These are phyloP conservation scores for Hydrochoerus hydrochaeris DNA, from an alignment of 2,113 vertebrate species.

Conservation along the genomic window DNA sequence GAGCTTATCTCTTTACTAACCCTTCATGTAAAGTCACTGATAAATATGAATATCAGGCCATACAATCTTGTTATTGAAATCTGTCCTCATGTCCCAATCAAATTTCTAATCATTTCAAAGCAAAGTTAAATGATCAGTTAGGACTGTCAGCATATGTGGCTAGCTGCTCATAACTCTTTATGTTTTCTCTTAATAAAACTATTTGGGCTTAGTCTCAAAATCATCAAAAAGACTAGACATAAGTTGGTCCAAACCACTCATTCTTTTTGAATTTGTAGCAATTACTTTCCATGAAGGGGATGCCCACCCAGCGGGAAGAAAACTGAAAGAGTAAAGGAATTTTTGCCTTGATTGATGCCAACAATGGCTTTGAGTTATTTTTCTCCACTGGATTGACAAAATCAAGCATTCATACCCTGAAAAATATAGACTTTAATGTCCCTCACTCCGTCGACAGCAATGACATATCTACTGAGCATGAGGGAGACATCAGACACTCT, in stretches of 20 bases:
- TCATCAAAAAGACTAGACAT: conserved; percentile 53
- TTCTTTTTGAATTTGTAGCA: conserved; percentile 57
- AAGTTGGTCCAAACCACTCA: conserved; percentile 57
- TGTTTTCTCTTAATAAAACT: conserved; percentile 60
- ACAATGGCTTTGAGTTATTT: conserved; percentile 33
- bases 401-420: conserved; percentile 16
- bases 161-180: conserved; percentile 57
- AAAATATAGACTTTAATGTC: conserved; percentile 18
- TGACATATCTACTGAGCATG: neutral
- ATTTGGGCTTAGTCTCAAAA: conserved; percentile 60
- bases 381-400: neutral
- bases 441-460: neutral
- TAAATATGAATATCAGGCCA: neutral
- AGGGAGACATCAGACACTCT: neutral
- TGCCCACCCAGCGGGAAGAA: conserved; percentile 63
- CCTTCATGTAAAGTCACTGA: neutral
- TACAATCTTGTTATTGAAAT: neutral
- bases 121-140: neutral
- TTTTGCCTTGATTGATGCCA: conserved; percentile 42
- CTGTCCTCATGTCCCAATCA: neutral
- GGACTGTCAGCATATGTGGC: neutral
- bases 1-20: neutral
- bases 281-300: conserved; percentile 53
- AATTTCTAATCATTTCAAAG: conserved; percentile 39
- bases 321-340: conserved; percentile 20